These are phyloP conservation scores for Xylota sylvarum DNA, from an alignment of 2,888 invertebrate genomes.

Conservation along the genomic window DNA sequence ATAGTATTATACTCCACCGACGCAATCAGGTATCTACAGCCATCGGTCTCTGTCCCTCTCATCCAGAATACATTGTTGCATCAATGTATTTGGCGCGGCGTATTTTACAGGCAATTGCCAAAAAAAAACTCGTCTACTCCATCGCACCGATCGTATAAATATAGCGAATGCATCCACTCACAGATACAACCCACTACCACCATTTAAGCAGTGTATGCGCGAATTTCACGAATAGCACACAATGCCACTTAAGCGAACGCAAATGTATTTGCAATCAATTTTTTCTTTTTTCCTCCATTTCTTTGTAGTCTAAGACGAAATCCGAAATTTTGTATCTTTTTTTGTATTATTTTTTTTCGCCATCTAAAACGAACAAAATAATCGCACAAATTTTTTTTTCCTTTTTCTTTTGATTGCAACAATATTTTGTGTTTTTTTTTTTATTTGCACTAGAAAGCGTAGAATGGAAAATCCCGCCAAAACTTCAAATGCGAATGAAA, in stretches of 20 bases:
- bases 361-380: slow-evolving; percentile 70
- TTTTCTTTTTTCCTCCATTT: slow-evolving; percentile 51
- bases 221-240: slow-evolving; percentile 54
- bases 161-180: slow-evolving; percentile 62
- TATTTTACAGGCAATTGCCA: slow-evolving; percentile 63
- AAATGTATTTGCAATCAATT: slow-evolving; percentile 59
- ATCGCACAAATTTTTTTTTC: slow-evolving; percentile 45
- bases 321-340: slow-evolving; percentile 63
- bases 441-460: slow-evolving; percentile 63
- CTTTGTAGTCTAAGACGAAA: slow-evolving; percentile 67
- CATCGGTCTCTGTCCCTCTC: slow-evolving; percentile 38
- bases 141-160: slow-evolving; percentile 54
- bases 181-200: slow-evolving; percentile 54
- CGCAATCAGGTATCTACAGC: slow-evolving; percentile 47
- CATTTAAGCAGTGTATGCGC: slow-evolving; percentile 37
- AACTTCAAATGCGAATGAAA: slow-evolving; percentile 72
- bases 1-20: slow-evolving; percentile 50
- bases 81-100: slow-evolving; percentile 68
- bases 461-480: slow-evolving; percentile 77
- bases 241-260: slow-evolving; percentile 32
- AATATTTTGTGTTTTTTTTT: slow-evolving; percentile 51
- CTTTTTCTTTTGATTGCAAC: slow-evolving; percentile 57
- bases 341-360: no score
- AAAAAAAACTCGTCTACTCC: slow-evolving; percentile 50
- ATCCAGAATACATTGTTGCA: slow-evolving; percentile 39